A percentile compares a stretch with the other conserved stretches of the same genome.
Conservation (phyloP, 2,888 invertebrate species). For the Flexamia atlantica region DNA sequence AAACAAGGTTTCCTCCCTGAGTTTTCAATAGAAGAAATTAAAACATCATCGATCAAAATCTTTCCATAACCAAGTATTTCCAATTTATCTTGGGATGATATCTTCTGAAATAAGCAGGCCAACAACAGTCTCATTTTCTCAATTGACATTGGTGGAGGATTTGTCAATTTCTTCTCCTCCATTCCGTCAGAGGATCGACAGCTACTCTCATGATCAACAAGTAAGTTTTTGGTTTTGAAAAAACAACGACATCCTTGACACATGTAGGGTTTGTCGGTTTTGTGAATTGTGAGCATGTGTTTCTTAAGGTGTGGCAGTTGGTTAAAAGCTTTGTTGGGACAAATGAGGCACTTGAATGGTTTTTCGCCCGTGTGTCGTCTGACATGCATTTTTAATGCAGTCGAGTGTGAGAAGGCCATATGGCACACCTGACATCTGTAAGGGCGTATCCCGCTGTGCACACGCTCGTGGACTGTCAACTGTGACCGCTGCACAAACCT, state of each 20-base stretch:
- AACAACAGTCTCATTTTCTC: conserved; percentile 88
- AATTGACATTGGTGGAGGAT: conserved; percentile 78
- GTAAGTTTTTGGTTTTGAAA: conserved; percentile 86
- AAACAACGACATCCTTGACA: conserved; percentile 85
- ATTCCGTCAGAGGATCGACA: conserved; percentile 44
- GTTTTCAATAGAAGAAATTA: conserved; percentile 86
- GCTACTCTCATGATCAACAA: conserved; percentile 79
- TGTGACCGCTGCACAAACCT: conserved; percentile 91
- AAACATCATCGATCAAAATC: conserved; percentile 88
- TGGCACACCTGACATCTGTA: conserved; percentile 90
- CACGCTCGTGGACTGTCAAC: conserved; percentile 88
- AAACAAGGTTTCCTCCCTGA: conserved; percentile 84
- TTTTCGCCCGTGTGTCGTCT: conserved; percentile 92
- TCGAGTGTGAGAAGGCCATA: conserved; percentile 90
- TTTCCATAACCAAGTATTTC: conserved; percentile 87
- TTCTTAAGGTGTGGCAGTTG: conserved; percentile 93
- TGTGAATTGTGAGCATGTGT: conserved; percentile 92
- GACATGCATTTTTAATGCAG: conserved; percentile 89
- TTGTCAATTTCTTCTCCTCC: conserved; percentile 16
- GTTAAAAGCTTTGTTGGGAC: conserved; percentile 83
- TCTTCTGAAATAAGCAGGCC: conserved; percentile 89
- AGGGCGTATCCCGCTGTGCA: conserved; percentile 91
- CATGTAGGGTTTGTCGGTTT: conserved; percentile 86
- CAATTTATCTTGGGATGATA: conserved; percentile 88
- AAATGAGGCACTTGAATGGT: conserved; percentile 80